These are phyloP conservation scores for Connochaetes taurinus DNA, from an alignment of 2,113 vertebrate species.

Conservation along the genomic window DNA sequence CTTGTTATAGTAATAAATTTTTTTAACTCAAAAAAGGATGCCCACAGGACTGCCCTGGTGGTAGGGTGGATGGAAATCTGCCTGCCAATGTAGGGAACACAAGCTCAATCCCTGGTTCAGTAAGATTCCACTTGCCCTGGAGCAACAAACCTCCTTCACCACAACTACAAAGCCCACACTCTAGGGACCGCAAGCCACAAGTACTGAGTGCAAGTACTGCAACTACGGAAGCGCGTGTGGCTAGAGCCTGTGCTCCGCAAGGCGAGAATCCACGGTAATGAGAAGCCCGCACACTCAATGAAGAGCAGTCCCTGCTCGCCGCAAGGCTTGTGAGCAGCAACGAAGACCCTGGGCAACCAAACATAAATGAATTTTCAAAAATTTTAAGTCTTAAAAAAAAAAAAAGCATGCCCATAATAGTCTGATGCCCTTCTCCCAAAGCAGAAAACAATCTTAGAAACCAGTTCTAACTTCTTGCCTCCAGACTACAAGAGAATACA, in stretches of 20 bases:
- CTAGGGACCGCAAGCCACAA: background rate
- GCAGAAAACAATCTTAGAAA: background rate
- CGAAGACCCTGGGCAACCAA: background rate
- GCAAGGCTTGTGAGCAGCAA: background rate
- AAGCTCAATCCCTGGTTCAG: background rate
- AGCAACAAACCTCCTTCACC: background rate
- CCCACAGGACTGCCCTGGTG: background rate
- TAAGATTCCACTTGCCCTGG: background rate
- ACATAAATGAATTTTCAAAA: background rate
- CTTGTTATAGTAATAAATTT: background rate
- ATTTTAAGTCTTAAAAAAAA: background rate
- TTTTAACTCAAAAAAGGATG: background rate
- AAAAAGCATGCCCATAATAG: background rate
- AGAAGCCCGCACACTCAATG: background rate
- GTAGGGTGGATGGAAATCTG: background rate
- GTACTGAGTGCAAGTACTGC: background rate
- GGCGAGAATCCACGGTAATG: accelerated
- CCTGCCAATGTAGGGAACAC: background rate
- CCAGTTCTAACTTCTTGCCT: background rate
- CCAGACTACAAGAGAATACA: background rate
- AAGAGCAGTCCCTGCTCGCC: background rate
- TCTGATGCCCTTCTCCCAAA: background rate
- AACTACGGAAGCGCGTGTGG: background rate
- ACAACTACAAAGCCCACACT: background rate
- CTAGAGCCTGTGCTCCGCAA: background rate